Base-by-base conservation (phyloP, 2,888 invertebrate genomes). In the Eurytoma californica region DNA sequence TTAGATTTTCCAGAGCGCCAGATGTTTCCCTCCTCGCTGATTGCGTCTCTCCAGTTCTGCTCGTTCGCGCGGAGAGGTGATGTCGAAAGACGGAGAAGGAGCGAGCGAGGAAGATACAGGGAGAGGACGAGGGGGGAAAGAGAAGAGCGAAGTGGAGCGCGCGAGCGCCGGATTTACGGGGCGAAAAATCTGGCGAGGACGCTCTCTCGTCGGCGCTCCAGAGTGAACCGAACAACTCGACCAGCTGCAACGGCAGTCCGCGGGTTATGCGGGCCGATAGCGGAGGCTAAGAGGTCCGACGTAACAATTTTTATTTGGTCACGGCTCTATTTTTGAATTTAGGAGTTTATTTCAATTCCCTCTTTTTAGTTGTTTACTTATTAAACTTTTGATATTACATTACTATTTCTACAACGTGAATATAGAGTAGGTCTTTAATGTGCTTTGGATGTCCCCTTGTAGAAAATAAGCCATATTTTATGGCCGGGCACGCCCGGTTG, bases 1-100 rank as follows among this genome's bases (percentile, higher is more conserved):
- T 89, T 87, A 85, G 86, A 88, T 88, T 88, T 87, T 85, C 86
- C 84, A 81, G 79, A 79, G 86, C 86, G 86, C 86, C 89, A 88
- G 87, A 87, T 88, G 87, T 84, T 86, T 85, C 87, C 84, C 83
- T 83, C 82, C 66, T 82, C 83, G 66, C 85, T 84, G 82, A 83
- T 84, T 85, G 82, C 83, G 80, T 82, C 81, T 39, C 18, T 81
- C 76, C 80, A 81, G 77, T 82, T 80, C 51, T 18, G 1, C 58
- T 16, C 55, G 18, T 14, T 24, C 66, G 14, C 24, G 24, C 7
- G 3, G 4, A 16, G 28, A 2, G 7, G 63, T 7, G 18, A 63
- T 7, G 39, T 9, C 9, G 39, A 39, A 66, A 51, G 68, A n/a
- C 24, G 18, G 53, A n/a, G n/a, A 28, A 57, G 16, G 55, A 67